Conservation (phyloP, 2,113 vertebrate genomes). For the Megalops atlanticus region DNA sequence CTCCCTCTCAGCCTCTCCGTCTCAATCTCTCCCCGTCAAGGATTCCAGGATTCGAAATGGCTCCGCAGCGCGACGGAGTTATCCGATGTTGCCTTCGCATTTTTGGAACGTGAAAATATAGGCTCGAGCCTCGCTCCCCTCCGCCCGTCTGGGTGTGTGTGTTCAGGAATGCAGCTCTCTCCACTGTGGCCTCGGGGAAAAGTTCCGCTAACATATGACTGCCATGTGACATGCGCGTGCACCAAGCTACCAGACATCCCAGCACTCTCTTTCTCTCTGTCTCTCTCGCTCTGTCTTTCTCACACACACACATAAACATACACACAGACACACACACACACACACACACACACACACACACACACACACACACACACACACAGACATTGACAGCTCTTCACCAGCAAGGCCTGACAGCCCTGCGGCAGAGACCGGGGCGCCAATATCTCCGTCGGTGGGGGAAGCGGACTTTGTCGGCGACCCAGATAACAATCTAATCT, state of each 20-base stretch:
- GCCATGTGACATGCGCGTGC: not conserved
- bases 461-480: too few relatives aligned
- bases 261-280: not conserved
- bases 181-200: not conserved
- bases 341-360: conserved; percentile 1
- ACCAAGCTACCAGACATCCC: not conserved
- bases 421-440: too few relatives aligned
- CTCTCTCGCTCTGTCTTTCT: not conserved
- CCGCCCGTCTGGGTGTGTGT: not conserved
- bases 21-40: too few relatives aligned
- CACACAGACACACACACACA: too few relatives aligned
- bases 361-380: not conserved
- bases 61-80: too few relatives aligned
- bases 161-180: not conserved
- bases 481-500: too few relatives aligned
- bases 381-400: not conserved
- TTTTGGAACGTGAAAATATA: too few relatives aligned
- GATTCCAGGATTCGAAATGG: too few relatives aligned
- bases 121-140: not conserved
- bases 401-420: too few relatives aligned
- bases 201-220: not conserved
- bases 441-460: too few relatives aligned
- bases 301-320: not conserved
- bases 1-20: not conserved
- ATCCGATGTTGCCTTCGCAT: too few relatives aligned